Conservation (phyloP, 2,113 vertebrate species). For the Solea solea region DNA sequence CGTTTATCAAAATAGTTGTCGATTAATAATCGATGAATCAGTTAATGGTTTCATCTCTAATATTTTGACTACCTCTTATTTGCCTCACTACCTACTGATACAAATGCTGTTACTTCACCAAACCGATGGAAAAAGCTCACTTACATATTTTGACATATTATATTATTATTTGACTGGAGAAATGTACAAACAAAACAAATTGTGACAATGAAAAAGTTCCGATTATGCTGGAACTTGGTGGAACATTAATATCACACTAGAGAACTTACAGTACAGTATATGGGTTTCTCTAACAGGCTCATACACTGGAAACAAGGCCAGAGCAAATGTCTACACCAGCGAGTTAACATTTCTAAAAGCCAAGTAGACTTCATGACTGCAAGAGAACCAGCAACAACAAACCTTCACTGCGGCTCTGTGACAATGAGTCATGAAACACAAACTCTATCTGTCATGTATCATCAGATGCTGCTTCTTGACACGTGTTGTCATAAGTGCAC, state of each 20-base stretch:
- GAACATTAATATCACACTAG: constrained; percentile 5
- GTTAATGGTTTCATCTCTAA: too few species aligned
- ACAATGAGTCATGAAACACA: too few species aligned
- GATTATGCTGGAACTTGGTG: not conserved
- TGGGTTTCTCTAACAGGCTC: not conserved
- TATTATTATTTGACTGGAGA: too few species aligned
- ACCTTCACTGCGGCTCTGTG: too few species aligned
- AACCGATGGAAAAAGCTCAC: not conserved
- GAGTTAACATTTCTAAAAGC: not conserved
- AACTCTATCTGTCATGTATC: too few species aligned
- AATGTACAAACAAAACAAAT: too few species aligned
- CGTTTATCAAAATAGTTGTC: too few species aligned
- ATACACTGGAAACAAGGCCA: not conserved
- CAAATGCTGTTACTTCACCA: constrained; percentile 1
- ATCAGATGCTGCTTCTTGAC: too few species aligned
- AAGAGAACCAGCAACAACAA: not conserved
- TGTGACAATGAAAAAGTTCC: too few species aligned
- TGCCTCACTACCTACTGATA: constrained; percentile 18
- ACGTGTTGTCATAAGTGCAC: too few species aligned
- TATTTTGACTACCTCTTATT: constrained; percentile 1
- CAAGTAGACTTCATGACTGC: too few species aligned
- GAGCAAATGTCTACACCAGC: not conserved
- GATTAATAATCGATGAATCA: too few species aligned
- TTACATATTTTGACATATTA: constrained; percentile 3
- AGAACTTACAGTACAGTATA: not conserved